phyloP scores from a whole-genome alignment of 1,140 invertebrate species.

The Thaumetopoea pityocampa region DNA sequence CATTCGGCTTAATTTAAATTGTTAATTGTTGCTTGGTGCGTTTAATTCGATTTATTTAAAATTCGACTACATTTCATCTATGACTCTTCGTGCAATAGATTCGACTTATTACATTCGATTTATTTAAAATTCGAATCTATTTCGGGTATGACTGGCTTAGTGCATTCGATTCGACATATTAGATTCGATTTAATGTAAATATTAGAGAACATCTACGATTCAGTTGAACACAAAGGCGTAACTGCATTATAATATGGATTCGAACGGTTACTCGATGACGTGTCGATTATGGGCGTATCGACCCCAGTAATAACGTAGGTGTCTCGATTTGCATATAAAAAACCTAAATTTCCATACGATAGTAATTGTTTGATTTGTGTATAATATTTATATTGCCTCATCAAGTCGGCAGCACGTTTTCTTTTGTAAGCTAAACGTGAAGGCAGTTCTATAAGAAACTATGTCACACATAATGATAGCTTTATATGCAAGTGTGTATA shows the following conservation, averaged over 20 bases:
- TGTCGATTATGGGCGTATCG: constrained; percentile 11
- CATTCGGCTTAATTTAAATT: too few species aligned
- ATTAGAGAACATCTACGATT: constrained; percentile 7
- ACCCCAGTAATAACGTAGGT: constrained; percentile 6
- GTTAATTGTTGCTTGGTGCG: too few species aligned
- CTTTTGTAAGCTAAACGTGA: too few species aligned
- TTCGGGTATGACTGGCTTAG: constrained; percentile 7
- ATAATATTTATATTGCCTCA: neutral
- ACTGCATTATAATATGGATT: constrained; percentile 12
- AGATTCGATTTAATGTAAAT: constrained; percentile 17
- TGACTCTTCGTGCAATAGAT: too few species aligned
- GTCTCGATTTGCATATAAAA: constrained; percentile 12
- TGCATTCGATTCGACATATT: constrained; percentile 7
- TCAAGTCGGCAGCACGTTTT: too few species aligned
- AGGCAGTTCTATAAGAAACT: too few species aligned
- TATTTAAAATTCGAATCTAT: too few species aligned
- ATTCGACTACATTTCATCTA: too few species aligned
- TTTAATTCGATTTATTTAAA: too few species aligned
- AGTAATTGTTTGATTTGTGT: constrained; percentile 1
- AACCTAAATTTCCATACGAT: constrained; percentile 6
- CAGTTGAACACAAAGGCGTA: constrained; percentile 10
- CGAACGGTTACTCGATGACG: constrained; percentile 12
- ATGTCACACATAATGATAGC: too few species aligned
- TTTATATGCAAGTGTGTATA: too few species aligned
- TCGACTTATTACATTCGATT: too few species aligned